These are phyloP conservation scores for Trididemnum clinides DNA, from an alignment of 23 tunicate genomes.

Conservation along the genomic window DNA sequence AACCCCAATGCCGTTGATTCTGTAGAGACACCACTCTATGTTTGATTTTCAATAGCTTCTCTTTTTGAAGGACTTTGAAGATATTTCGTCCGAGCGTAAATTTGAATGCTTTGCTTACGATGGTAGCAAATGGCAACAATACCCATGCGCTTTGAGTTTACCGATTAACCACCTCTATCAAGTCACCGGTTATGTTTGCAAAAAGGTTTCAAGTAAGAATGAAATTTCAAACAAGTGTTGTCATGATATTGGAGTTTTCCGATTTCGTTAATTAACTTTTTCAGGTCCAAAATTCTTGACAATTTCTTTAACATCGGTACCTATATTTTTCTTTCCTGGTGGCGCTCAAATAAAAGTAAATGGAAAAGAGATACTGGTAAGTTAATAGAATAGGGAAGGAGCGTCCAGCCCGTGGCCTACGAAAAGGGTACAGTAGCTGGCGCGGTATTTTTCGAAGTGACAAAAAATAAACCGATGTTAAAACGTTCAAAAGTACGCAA, in stretches of 20 bases:
- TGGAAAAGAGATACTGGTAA: background rate
- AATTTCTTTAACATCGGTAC: background rate
- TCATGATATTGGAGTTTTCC: no score
- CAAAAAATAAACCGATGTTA: no score
- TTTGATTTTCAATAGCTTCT: no score
- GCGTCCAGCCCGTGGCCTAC: no score
- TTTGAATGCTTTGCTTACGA: slow-evolving; percentile 1
- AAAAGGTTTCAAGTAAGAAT: background rate
- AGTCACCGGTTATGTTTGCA: background rate
- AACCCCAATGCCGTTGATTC: no score
- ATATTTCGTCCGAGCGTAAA: background rate
- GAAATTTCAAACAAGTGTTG: no score
- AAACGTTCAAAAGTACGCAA: no score
- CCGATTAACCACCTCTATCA: background rate
- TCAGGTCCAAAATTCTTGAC: background rate
- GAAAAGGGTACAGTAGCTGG: no score
- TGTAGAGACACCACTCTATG: no score
- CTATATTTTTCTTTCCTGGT: background rate
- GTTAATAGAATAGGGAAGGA: no score
- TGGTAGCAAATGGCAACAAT: background rate
- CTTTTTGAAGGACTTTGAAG: background rate
- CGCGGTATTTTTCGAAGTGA: no score
- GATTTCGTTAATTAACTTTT: no score
- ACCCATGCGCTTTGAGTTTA: background rate
- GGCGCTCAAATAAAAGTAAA: background rate